Evolutionary conservation across 2,113 vertebrate species (phyloP).

Genomic region (Cyprinodon variegatus): DNA sequence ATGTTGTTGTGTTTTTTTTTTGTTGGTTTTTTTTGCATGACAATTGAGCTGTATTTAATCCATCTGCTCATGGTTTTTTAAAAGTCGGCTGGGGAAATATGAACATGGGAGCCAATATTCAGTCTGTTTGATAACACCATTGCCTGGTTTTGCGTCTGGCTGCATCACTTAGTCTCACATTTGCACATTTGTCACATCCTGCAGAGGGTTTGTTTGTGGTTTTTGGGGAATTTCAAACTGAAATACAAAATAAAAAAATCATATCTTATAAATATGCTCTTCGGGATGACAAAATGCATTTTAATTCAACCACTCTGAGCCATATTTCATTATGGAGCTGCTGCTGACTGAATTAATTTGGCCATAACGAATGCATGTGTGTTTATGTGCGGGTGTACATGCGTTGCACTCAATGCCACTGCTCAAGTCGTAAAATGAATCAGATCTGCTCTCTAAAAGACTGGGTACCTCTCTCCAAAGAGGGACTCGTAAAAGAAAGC

Average conservation of each 20-base stretch:
- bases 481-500: constrained; percentile 70
- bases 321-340: constrained; percentile 36
- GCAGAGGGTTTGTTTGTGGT: constrained; percentile 45
- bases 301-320: constrained; percentile 48
- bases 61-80: not conserved
- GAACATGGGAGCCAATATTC: not conserved
- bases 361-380: constrained; percentile 14
- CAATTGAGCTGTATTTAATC: not conserved
- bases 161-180: constrained; percentile 26
- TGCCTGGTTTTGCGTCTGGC: constrained; percentile 15
- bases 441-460: constrained; percentile 56
- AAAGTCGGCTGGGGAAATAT: constrained; percentile 7
- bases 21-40: not conserved
- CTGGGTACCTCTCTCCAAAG: constrained; percentile 52
- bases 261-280: constrained; percentile 47
- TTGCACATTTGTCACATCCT: constrained; percentile 4
- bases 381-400: constrained; percentile 15
- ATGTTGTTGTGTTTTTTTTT: too few species aligned
- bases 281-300: constrained; percentile 50
- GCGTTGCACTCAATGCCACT: constrained; percentile 35
- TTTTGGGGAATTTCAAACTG: constrained; percentile 45
- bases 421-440: constrained; percentile 55
- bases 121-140: constrained; percentile 6
- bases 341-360: constrained; percentile 28
- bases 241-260: constrained; percentile 51